Evolutionary conservation across 2,113 vertebrate species (phyloP).

Genomic region (Caranx ignobilis): DNA sequence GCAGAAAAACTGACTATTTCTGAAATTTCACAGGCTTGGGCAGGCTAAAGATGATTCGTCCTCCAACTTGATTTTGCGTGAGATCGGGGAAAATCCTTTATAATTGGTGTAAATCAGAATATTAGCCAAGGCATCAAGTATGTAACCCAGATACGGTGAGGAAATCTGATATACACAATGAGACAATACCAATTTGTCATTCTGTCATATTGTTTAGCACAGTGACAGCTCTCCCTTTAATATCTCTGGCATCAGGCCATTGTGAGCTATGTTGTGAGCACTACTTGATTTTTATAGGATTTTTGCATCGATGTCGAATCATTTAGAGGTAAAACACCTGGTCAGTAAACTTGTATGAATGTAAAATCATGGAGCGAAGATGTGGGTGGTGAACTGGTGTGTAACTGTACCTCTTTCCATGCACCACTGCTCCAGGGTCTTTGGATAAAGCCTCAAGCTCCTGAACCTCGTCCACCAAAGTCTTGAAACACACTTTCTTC

Average conservation of each 20-base stretch:
- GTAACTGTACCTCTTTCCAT: conserved; percentile 92
- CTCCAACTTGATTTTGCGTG: conserved; percentile 4
- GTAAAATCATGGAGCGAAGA: not conserved
- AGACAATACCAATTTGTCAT: not conserved
- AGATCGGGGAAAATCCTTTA: conserved; percentile 21
- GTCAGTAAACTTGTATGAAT: not conserved
- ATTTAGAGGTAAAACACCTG: not conserved
- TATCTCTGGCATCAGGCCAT: not conserved
- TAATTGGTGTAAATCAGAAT: conserved; percentile 22
- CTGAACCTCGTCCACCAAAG: conserved; percentile 97
- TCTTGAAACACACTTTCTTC: conserved; percentile 95
- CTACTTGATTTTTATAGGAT: not conserved
- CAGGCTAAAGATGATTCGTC: conserved; percentile 35
- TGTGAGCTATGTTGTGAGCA: not conserved
- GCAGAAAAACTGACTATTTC: conserved; percentile 26
- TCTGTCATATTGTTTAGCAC: not conserved
- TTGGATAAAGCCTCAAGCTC: conserved; percentile 96
- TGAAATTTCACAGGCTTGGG: conserved; percentile 30
- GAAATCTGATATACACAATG: not conserved
- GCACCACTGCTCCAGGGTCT: conserved; percentile 95
- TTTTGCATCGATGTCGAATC: not conserved
- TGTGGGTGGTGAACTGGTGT: not conserved
- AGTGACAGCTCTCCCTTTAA: not conserved
- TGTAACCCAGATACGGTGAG: not conserved
- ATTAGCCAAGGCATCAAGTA: conserved; percentile 2